phyloP scores from a whole-genome alignment of 1,140 invertebrate genomes.

The Archivesica marissinica region DNA sequence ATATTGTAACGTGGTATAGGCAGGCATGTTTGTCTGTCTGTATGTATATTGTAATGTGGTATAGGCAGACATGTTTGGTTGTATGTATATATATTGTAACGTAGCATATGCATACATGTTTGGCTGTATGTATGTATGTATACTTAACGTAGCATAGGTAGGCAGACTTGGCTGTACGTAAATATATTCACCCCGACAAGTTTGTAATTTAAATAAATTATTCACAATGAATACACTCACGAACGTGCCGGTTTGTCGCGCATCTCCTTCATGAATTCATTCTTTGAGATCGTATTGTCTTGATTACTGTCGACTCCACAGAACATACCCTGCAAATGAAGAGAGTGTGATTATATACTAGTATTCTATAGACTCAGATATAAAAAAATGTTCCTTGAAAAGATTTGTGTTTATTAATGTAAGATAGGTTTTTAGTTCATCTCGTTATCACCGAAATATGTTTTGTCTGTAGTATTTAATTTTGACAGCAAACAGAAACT shows the following conservation, averaged over 20 bases:
- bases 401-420: background rate
- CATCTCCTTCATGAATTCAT: conserved; percentile 13
- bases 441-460: background rate
- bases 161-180: too few relatives aligned
- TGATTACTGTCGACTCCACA: background rate
- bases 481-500: background rate
- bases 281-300: background rate
- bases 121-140: background rate
- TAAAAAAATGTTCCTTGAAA: too few relatives aligned
- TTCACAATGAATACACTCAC: background rate
- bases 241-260: background rate
- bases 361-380: too few relatives aligned
- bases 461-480: background rate
- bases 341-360: background rate
- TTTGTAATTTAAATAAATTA: too few relatives aligned
- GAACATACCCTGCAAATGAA: background rate
- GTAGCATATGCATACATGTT: background rate
- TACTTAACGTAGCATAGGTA: too few relatives aligned
- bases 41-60: too few relatives aligned
- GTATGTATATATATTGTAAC: background rate
- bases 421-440: background rate
- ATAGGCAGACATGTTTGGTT: background rate
- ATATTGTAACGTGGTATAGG: too few relatives aligned
- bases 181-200: too few relatives aligned
- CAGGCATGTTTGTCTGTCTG: too few relatives aligned